Percentiles rank a stretch among this genome's conserved stretches.
Conservation (phyloP, 2,797 vertebrate species). For the Corythornis leucogaster region DNA sequence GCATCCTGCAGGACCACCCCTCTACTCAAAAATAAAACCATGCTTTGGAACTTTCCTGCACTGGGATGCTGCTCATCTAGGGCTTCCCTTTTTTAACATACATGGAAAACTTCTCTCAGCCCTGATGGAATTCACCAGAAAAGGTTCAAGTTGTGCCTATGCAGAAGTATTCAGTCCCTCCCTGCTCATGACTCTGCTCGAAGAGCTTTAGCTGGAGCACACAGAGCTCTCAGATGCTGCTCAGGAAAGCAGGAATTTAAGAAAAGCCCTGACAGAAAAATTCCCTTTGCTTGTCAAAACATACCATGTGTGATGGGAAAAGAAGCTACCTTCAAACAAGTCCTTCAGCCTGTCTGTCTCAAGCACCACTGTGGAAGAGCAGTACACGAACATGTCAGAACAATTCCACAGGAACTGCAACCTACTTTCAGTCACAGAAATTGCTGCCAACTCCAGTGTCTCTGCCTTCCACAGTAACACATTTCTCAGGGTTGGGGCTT, state of each 20-base stretch:
- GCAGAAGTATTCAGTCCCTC: not conserved
- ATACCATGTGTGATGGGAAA: not conserved
- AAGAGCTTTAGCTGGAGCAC: not conserved
- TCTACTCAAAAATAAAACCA: not conserved
- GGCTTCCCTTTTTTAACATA: not conserved
- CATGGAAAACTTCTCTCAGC: not conserved
- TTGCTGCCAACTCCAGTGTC: not conserved
- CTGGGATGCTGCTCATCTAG: not conserved
- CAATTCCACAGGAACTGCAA: not conserved
- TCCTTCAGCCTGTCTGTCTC: not conserved
- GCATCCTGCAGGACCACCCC: rapidly evolving
- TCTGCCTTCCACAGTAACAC: not conserved
- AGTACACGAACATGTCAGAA: not conserved
- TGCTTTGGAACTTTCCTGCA: not conserved
- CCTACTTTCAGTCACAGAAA: constrained; percentile 13
- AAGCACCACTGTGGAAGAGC: not conserved
- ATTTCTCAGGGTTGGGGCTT: not conserved
- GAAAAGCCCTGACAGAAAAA: not conserved
- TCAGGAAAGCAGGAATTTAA: not conserved
- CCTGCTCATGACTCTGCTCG: not conserved
- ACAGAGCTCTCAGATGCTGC: not conserved
- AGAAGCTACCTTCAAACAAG: not conserved
- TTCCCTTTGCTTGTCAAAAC: not conserved
- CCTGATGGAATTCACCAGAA: not conserved
- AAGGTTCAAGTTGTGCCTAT: rapidly evolving